Percentiles rank a stretch among this genome's conserved stretches.
phyloP scores from a whole-genome alignment of 2,797 vertebrate species.

The Coendou prehensilis region DNA sequence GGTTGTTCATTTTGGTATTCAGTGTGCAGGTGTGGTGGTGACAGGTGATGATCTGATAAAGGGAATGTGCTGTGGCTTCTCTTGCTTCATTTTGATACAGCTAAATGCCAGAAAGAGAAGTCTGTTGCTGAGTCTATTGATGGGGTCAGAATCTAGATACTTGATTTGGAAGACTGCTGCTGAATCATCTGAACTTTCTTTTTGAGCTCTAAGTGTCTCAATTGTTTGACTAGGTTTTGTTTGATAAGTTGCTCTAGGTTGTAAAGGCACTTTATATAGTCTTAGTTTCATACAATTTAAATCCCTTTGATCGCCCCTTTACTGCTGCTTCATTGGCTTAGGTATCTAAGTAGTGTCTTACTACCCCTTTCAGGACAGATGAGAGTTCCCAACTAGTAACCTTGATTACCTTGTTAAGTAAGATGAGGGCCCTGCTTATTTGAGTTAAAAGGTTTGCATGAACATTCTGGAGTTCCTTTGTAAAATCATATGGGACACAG shows the following conservation, averaged over 20 bases:
- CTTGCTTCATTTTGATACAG: constrained; percentile 65
- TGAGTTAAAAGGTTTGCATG: constrained; percentile 58
- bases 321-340: constrained; percentile 54
- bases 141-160: constrained; percentile 80
- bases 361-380: constrained; percentile 47
- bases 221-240: constrained; percentile 74
- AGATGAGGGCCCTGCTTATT: constrained; percentile 38
- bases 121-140: constrained; percentile 65
- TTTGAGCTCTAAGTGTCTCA: constrained; percentile 74
- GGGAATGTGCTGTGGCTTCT: constrained; percentile 48
- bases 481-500: neutral
- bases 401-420: constrained; percentile 52
- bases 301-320: constrained; percentile 30
- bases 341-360: constrained; percentile 28
- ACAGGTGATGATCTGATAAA: constrained; percentile 46
- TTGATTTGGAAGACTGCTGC: constrained; percentile 81
- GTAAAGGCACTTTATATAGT: constrained; percentile 58
- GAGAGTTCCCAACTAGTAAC: constrained; percentile 37
- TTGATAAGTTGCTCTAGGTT: constrained; percentile 72
- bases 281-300: constrained; percentile 56
- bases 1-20: constrained; percentile 23
- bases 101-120: constrained; percentile 60
- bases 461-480: neutral
- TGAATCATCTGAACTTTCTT: constrained; percentile 66
- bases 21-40: constrained; percentile 6